Conservation (phyloP, 2,113 vertebrate species). For the Chloropsis cyanopogon region DNA sequence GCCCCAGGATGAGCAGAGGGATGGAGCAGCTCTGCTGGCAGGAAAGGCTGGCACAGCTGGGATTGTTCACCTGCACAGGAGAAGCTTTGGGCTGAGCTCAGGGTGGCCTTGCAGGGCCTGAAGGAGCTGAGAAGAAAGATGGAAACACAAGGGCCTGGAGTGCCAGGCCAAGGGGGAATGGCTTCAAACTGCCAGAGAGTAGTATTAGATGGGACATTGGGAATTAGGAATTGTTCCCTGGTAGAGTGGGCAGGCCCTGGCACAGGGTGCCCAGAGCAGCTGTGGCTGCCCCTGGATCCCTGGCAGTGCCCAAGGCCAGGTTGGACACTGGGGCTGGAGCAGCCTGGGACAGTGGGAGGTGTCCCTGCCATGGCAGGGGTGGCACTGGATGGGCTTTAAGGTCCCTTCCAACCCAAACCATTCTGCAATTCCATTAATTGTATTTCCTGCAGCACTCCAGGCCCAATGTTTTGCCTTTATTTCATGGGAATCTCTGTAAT, state of each 20-base stretch:
- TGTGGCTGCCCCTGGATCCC: neutral
- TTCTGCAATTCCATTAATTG: neutral
- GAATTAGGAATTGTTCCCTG: neutral
- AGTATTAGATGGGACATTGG: accelerated
- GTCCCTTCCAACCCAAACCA: neutral
- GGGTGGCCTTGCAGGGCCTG: too few species aligned
- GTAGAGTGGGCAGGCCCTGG: neutral
- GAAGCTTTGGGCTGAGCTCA: too few species aligned
- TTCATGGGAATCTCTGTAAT: neutral
- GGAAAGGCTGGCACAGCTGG: neutral
- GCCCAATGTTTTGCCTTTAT: neutral
- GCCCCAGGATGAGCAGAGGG: neutral
- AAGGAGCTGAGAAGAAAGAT: too few species aligned
- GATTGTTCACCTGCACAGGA: neutral
- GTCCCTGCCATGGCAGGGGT: neutral
- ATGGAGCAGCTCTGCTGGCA: neutral
- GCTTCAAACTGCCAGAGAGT: neutral
- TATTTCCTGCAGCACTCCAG: neutral
- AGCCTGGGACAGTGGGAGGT: neutral
- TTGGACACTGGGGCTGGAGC: neutral
- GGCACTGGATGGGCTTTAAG: accelerated
- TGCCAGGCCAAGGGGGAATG: neutral
- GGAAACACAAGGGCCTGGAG: neutral
- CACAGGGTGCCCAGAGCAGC: neutral
- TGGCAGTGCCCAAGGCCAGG: neutral